Evolutionary conservation across 2,888 invertebrate genomes (phyloP).

Genomic region (Drosophila kambysellisi): DNA sequence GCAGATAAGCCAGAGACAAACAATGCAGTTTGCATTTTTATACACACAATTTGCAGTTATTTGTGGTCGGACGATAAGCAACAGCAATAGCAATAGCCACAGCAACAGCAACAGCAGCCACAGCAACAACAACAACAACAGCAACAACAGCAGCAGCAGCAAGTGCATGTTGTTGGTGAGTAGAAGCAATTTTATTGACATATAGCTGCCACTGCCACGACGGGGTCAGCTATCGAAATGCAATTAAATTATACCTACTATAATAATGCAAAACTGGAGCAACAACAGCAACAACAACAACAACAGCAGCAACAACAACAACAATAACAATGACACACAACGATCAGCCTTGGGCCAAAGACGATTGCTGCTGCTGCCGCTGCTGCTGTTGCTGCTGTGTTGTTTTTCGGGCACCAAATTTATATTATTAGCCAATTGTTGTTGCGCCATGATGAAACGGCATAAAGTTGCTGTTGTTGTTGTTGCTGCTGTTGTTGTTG

Average conservation of each 20-base stretch:
- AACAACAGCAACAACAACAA: slow-evolving; percentile 27
- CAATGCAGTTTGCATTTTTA: slow-evolving; percentile 72
- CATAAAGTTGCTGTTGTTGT: slow-evolving; percentile 54
- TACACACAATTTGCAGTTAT: slow-evolving; percentile 79
- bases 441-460: slow-evolving; percentile 65
- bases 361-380: slow-evolving; percentile 42
- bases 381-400: slow-evolving; percentile 26
- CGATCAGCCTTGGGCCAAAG: slow-evolving; percentile 51
- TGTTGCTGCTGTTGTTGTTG: slow-evolving; percentile 34
- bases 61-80: slow-evolving; percentile 70
- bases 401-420: slow-evolving; percentile 63
- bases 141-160: slow-evolving; percentile 25
- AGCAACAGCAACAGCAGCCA: slow-evolving; percentile 12
- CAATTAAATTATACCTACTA: slow-evolving; percentile 73
- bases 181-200: slow-evolving; percentile 65
- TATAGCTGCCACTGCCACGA: slow-evolving; percentile 73
- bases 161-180: slow-evolving; percentile 61
- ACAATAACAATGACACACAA: slow-evolving; percentile 4
- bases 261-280: slow-evolving; percentile 59
- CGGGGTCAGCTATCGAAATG: slow-evolving; percentile 75
- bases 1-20: slow-evolving; percentile 74
- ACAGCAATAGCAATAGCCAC: slow-evolving; percentile 32
- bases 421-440: slow-evolving; percentile 77
- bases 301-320: slow-evolving; percentile 1
- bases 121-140: slow-evolving; percentile 10